These are phyloP conservation scores for Anarrhichthys ocellatus DNA, from an alignment of 2,113 vertebrate genomes.

Conservation along the genomic window DNA sequence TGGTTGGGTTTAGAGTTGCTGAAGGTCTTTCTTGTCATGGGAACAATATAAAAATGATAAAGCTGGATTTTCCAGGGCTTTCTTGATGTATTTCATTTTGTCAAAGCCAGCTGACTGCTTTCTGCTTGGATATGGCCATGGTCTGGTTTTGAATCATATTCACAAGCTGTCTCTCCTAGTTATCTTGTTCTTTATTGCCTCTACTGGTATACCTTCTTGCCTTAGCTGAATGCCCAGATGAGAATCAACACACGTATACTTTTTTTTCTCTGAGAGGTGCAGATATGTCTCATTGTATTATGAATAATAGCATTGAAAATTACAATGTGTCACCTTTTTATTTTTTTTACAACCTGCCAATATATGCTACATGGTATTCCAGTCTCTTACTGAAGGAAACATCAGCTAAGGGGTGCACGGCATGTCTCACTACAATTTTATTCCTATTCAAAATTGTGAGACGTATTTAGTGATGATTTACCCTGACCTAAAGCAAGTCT, in stretches of 20 bases:
- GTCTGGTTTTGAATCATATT: conserved; percentile 63
- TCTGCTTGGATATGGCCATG: conserved; percentile 50
- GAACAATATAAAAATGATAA: conserved; percentile 83
- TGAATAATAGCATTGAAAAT: neutral
- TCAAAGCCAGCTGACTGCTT: conserved; percentile 64
- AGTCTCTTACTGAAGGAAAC: neutral
- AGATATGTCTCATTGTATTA: conserved; percentile 23
- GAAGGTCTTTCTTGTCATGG: conserved; percentile 80
- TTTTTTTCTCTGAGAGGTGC: neutral
- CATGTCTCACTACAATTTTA: neutral
- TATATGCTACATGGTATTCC: neutral
- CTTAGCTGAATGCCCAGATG: conserved; percentile 28
- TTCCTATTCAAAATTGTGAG: neutral
- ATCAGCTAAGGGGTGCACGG: neutral
- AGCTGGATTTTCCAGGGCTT: conserved; percentile 58
- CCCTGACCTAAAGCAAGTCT: conserved; percentile 14
- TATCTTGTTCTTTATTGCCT: conserved; percentile 64
- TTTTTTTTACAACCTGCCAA: neutral
- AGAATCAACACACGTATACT: conserved; percentile 29
- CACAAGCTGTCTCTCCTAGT: conserved; percentile 55
- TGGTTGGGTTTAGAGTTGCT: conserved; percentile 74
- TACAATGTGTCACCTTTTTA: neutral
- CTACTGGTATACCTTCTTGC: conserved; percentile 35
- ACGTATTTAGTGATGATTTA: conserved; percentile 6
- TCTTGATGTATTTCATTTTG: conserved; percentile 76